Evolutionary conservation across 2,888 invertebrate species (phyloP).

Genomic region (Himalopsyche anomala): DNA sequence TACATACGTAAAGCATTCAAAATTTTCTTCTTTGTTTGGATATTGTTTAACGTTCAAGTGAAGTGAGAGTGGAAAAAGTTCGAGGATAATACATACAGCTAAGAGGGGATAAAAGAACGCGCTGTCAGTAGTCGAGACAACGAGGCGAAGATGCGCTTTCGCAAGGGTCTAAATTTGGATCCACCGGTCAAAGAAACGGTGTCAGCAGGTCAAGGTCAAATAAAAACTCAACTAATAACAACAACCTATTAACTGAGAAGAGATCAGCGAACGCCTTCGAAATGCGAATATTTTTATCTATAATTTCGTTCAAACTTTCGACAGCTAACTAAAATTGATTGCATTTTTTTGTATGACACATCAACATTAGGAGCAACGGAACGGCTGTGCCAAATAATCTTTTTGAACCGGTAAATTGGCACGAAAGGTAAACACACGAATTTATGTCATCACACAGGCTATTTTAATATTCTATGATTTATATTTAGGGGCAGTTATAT

Average conservation of each 20-base stretch:
- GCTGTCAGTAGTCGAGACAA: too few relatives aligned
- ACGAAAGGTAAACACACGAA: slow-evolving; percentile 31
- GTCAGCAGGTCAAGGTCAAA: slow-evolving; percentile 30
- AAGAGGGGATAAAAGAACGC: too few relatives aligned
- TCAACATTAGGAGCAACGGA: neutral
- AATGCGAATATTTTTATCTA: too few relatives aligned
- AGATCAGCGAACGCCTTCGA: neutral
- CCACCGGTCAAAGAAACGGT: slow-evolving; percentile 1
- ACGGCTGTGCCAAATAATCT: neutral
- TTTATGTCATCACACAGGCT: slow-evolving; percentile 1
- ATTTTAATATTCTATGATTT: neutral
- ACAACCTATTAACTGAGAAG: neutral
- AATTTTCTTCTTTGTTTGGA: too few relatives aligned
- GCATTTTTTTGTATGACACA: neutral
- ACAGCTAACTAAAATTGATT: neutral
- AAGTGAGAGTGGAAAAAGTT: too few relatives aligned
- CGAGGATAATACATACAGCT: too few relatives aligned
- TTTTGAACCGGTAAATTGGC: slow-evolving; percentile 2
- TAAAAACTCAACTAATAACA: neutral
- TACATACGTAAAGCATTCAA: too few relatives aligned
- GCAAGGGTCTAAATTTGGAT: slow-evolving; percentile 34
- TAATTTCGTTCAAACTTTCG: neutral
- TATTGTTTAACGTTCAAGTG: too few relatives aligned
- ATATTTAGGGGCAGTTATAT: too few relatives aligned
- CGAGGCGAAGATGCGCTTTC: slow-evolving; percentile 24